Conservation (phyloP, 92 coral and sea anemone genomes). For the Montipora capitata region DNA sequence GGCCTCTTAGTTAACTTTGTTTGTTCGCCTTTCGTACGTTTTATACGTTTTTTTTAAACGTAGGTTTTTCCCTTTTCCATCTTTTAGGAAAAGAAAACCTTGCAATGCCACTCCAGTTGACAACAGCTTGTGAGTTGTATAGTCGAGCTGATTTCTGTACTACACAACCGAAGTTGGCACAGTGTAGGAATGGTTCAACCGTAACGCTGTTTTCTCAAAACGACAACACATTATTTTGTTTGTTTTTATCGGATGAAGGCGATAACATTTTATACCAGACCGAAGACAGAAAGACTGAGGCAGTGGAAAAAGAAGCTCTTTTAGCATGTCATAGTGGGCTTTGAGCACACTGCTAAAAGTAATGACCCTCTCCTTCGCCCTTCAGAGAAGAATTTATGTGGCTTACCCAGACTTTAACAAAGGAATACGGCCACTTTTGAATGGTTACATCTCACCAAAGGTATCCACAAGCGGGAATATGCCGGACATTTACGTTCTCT, state of each 20-base stretch:
- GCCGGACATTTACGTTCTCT: conserved; percentile 39
- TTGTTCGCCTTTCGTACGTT: too few relatives aligned
- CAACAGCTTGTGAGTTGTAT: conserved; percentile 3
- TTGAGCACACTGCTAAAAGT: conserved; percentile 39
- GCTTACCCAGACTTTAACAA: conserved; percentile 26
- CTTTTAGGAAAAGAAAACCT: conserved; percentile 3
- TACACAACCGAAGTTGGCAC: neutral
- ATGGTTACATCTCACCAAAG: conserved; percentile 36
- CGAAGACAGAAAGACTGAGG: conserved; percentile 2
- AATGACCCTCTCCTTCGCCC: conserved; percentile 33
- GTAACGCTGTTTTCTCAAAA: too few relatives aligned
- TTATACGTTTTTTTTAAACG: neutral
- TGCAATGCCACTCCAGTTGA: neutral
- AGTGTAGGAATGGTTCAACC: too few relatives aligned
- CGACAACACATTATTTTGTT: too few relatives aligned
- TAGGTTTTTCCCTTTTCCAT: neutral
- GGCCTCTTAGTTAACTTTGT: too few relatives aligned
- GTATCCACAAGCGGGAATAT: neutral
- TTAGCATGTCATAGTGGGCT: neutral
- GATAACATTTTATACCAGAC: conserved; percentile 25
- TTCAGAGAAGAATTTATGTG: conserved; percentile 32
- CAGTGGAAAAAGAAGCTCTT: conserved; percentile 11
- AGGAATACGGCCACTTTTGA: conserved; percentile 43
- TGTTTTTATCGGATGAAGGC: too few relatives aligned
- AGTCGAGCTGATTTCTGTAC: conserved; percentile 11